These are phyloP conservation scores for Allolobophora icterica DNA, from an alignment of 2,888 invertebrate genomes.

Conservation along the genomic window DNA sequence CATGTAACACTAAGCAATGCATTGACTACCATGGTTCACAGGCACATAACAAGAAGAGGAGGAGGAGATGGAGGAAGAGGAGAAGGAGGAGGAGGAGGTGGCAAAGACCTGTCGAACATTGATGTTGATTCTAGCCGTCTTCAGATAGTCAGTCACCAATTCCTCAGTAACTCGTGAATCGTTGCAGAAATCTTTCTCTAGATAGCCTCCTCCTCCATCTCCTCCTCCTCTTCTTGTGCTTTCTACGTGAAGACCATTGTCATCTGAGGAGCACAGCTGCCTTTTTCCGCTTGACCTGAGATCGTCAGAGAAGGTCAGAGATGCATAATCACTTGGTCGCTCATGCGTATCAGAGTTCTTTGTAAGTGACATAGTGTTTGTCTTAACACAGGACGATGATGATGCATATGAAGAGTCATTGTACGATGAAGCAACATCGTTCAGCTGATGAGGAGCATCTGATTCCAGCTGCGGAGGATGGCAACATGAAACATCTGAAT, in stretches of 20 bases:
- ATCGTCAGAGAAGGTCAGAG: not conserved
- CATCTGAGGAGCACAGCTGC: not conserved
- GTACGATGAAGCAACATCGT: constrained; percentile 80
- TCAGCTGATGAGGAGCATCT: not conserved
- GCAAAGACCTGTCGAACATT: constrained; percentile 87
- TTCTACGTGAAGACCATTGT: not conserved
- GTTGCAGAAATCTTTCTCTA: not conserved
- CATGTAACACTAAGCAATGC: not conserved
- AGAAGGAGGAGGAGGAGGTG: not conserved
- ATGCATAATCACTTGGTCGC: not conserved
- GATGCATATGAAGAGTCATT: constrained; percentile 75
- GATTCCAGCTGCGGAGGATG: not conserved
- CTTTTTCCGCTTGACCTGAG: not conserved
- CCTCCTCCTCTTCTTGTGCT: not conserved
- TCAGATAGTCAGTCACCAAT: constrained; percentile 69
- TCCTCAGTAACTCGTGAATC: not conserved
- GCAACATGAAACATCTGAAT: constrained; percentile 65
- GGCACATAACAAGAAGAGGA: not conserved
- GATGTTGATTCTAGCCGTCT: constrained; percentile 84
- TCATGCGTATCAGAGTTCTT: not conserved
- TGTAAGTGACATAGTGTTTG: not conserved
- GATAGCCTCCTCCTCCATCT: not conserved
- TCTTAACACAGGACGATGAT: constrained; percentile 75
- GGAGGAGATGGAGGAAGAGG: not conserved
- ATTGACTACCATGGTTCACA: not conserved